Evolutionary conservation across 1,140 invertebrate species (phyloP).

Genomic region (Battus philenor): DNA sequence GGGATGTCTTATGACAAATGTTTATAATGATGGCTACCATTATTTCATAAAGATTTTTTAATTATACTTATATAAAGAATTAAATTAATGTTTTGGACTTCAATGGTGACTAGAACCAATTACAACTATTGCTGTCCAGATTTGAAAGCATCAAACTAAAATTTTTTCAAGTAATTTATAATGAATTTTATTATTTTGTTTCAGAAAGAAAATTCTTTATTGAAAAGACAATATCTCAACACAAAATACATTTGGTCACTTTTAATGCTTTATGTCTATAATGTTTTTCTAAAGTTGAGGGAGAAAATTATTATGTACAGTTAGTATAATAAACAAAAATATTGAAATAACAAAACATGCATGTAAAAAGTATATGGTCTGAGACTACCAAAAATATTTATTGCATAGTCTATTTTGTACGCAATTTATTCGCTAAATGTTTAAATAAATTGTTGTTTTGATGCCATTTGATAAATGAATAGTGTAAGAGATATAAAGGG

Average conservation of each 20-base stretch:
- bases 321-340: background rate
- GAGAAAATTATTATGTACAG: slow-evolving; percentile 17
- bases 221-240: slow-evolving; percentile 34
- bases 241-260: slow-evolving; percentile 53
- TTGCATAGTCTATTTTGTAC: slow-evolving; percentile 11
- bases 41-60: too few relatives aligned
- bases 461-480: background rate
- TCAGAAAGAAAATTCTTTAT: slow-evolving; percentile 40
- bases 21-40: too few relatives aligned
- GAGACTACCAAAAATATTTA: slow-evolving; percentile 29
- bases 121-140: too few relatives aligned
- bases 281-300: slow-evolving; percentile 32
- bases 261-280: slow-evolving; percentile 51
- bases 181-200: slow-evolving; percentile 28
- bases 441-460: background rate
- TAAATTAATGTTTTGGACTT: too few relatives aligned
- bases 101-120: too few relatives aligned
- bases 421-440: background rate
- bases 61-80: too few relatives aligned
- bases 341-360: background rate
- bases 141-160: too few relatives aligned
- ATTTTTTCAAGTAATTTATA: background rate
- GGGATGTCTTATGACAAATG: too few relatives aligned
- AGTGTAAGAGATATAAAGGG: background rate
- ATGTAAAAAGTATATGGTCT: slow-evolving; percentile 9